Evolutionary conservation across 2,113 vertebrate genomes (phyloP).

Genomic region (Grantiella picta): DNA sequence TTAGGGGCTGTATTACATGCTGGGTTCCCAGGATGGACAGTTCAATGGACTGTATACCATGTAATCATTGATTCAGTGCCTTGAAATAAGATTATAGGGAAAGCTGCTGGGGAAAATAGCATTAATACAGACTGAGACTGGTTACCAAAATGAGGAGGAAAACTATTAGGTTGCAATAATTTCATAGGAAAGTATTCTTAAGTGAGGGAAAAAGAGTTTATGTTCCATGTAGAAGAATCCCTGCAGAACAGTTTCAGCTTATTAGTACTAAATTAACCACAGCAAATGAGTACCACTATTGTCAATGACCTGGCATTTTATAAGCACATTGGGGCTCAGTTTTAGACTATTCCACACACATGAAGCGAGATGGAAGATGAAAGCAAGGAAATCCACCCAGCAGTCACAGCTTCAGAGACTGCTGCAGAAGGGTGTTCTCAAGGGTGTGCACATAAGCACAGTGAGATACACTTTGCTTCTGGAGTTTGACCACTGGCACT

Average conservation of each 20-base stretch:
- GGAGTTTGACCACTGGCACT: background rate
- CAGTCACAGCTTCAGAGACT: background rate
- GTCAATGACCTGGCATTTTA: slow-evolving; percentile 75
- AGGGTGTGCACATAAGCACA: background rate
- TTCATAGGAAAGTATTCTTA: slow-evolving; percentile 61
- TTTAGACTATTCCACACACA: slow-evolving; percentile 43
- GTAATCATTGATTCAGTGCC: background rate
- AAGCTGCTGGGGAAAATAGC: slow-evolving; percentile 27
- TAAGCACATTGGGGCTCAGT: slow-evolving; percentile 58
- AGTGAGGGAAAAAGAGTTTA: slow-evolving; percentile 61
- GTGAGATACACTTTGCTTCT: background rate
- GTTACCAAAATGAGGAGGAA: slow-evolving; percentile 46
- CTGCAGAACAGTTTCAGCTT: slow-evolving; percentile 74
- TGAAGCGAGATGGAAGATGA: slow-evolving; percentile 23
- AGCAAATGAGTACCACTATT: slow-evolving; percentile 70
- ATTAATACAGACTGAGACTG: slow-evolving; percentile 23
- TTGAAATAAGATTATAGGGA: slow-evolving; percentile 16
- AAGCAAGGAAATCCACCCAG: background rate
- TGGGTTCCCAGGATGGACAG: background rate
- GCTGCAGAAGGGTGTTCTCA: background rate
- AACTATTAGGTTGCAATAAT: slow-evolving; percentile 60
- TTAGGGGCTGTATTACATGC: background rate
- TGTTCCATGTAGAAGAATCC: slow-evolving; percentile 70
- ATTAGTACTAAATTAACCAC: slow-evolving; percentile 78
- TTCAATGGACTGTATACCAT: background rate